Base-by-base conservation (phyloP, 2,113 vertebrate species). In the Lagenorhynchus albirostris region DNA sequence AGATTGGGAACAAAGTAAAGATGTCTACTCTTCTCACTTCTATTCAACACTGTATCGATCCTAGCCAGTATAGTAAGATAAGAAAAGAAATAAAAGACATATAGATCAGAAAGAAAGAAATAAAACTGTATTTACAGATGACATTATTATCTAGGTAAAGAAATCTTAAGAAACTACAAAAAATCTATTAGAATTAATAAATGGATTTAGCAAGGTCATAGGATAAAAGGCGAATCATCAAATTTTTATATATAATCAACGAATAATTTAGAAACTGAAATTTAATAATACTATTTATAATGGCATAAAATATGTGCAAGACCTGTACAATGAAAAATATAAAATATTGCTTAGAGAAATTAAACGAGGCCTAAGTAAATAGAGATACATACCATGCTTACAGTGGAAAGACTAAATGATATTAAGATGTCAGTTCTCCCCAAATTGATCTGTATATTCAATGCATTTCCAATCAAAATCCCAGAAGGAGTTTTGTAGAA, bases 191-290 rank as follows among this genome's bases (percentile, higher is more conserved):
- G 62, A 92, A 77, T 68, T 55, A 91, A 67, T 50, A 77, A 60
- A 29, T 58, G 41, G 68, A 21, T 63, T 92, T 88, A 58, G 14
- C 63, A 79, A 84, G 44, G 13, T 36, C 82, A 25, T 4, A 82
- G 23, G 58, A 58, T 90, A 36, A n/a, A 81, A 90, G 65, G 3
- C 29, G 14, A 85, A 58, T 38, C 7, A 38, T 41, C 50, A 70
- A 60, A n/a, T 89, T 86, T 91, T 95, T 93, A 47, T 65, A 47
- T 79, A 33, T 5, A 76, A 76, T 71, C 2, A 89, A 55, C 84
- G 47, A 92, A 31, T 80, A 79, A 97, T 76, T 79, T 91, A 26
- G 74, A 87, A 91, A 89, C 23, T 82, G 11, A 96, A 92, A 86
- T 73, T 88, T 60, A 83, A 71, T 60, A 86, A 70, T 84, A 11